Evolutionary conservation across 2,113 vertebrate species (phyloP).

Genomic region (Rafetus swinhoei): DNA sequence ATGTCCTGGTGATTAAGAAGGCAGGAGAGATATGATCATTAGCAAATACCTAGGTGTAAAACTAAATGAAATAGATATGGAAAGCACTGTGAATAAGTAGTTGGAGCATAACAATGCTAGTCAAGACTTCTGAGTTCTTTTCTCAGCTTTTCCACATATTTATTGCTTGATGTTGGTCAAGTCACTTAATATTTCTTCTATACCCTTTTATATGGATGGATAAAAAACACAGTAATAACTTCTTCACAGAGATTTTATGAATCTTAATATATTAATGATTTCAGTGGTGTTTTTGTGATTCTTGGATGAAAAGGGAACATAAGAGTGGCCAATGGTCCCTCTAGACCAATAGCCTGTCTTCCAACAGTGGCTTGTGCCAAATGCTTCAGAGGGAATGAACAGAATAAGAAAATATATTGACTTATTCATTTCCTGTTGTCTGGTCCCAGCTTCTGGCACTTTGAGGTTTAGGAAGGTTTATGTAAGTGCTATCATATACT

Average conservation of each 20-base stretch:
- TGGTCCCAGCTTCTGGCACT: background rate
- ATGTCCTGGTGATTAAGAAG: background rate
- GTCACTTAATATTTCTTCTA: background rate
- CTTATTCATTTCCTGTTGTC: background rate
- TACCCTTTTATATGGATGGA: background rate
- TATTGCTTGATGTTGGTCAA: background rate
- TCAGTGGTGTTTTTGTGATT: background rate
- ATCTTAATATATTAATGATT: background rate
- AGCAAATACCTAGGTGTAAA: background rate
- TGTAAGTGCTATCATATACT: background rate
- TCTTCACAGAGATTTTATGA: background rate
- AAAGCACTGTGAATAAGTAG: background rate
- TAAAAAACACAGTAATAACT: background rate
- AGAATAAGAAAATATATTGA: background rate
- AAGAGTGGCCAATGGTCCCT: background rate
- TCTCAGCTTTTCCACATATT: background rate
- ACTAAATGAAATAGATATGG: background rate
- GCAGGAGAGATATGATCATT: background rate
- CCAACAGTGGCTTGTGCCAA: background rate
- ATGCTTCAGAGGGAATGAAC: background rate
- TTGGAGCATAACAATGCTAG: accelerated
- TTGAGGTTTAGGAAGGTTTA: background rate
- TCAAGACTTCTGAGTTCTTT: background rate
- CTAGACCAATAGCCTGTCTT: background rate
- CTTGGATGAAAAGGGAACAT: background rate